Conservation (phyloP, 2,888 invertebrate species). For the Escarpia spicata region DNA sequence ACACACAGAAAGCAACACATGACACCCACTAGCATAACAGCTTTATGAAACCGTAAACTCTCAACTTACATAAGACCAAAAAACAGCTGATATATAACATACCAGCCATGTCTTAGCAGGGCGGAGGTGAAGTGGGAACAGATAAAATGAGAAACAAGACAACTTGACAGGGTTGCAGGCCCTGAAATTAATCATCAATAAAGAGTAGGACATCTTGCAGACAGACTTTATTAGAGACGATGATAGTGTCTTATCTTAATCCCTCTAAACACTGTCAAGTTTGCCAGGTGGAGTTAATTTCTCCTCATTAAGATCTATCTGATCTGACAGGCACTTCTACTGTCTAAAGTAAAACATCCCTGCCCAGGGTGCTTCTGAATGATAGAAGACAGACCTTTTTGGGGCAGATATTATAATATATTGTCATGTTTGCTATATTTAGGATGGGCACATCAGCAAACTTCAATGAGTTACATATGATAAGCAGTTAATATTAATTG, state of each 20-base stretch:
- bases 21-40: not conserved
- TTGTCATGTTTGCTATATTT: not conserved
- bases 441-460: not conserved
- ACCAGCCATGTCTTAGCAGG: not conserved
- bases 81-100: not conserved
- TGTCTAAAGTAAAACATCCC: not conserved
- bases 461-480: not conserved
- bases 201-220: conserved; percentile 3
- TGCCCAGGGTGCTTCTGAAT: not conserved
- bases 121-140: not conserved
- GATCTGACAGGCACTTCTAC: not conserved
- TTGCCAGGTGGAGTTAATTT: not conserved
- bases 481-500: not conserved
- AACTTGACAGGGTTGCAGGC: conserved; percentile 1
- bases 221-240: not conserved
- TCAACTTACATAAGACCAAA: not conserved
- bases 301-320: not conserved
- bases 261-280: not conserved
- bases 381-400: not conserved
- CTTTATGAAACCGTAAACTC: not conserved
- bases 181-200: not conserved
- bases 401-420: not conserved
- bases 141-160: not conserved
- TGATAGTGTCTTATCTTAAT: not conserved
- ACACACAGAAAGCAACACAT: not conserved